Evolutionary conservation across 2,888 invertebrate species (phyloP), one percentile per base, ranked within the genome.

Genomic region (Osedax fenrisi): DNA sequence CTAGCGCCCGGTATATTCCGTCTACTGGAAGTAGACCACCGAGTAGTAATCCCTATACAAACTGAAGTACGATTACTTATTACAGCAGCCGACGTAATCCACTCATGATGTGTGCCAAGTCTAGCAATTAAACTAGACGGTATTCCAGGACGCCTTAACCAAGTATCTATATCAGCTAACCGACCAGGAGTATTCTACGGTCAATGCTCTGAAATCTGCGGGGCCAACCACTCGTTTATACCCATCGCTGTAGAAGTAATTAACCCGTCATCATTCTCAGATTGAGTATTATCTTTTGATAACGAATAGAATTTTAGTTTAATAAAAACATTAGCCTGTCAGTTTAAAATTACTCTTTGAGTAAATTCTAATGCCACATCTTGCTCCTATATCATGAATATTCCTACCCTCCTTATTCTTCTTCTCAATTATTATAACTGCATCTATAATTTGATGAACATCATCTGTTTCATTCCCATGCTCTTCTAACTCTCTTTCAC

Each of bases 141-240:
- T 68, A 80, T 85, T 67, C 85, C 85, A 10, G 85, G 86, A 13
- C 84, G 85, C 74, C 75, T 85, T 75, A 86, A 85, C 77, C 83
- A 84, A 86, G 85, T 81, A 71, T 87, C 85, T 80, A 87, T 90
- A 83, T 85, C 86, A 80, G 86, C 88, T 80, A 89, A 87, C 78
- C 88, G 88, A 1, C 86, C 89, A 0, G 89, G 90, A 64, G 80
- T 90, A 82, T 89, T 87, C 84, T 90, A 85, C 85, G 90, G 90
- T 0, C 90, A 90, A 88, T 91, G 90, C 83, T 90, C 90, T 79
- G 90, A 91, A 88, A 90, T 91, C 86, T 91, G 90, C 86, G 90
- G 90, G 0, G 88, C 89, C 73, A 90, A 91, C 83, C 90, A 91
- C 84, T 89, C 89, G 76, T 90, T 90, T 88, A 91, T 91, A 86